phyloP scores from a whole-genome alignment of 2,797 vertebrate genomes.

The Girardinus metallicus region DNA sequence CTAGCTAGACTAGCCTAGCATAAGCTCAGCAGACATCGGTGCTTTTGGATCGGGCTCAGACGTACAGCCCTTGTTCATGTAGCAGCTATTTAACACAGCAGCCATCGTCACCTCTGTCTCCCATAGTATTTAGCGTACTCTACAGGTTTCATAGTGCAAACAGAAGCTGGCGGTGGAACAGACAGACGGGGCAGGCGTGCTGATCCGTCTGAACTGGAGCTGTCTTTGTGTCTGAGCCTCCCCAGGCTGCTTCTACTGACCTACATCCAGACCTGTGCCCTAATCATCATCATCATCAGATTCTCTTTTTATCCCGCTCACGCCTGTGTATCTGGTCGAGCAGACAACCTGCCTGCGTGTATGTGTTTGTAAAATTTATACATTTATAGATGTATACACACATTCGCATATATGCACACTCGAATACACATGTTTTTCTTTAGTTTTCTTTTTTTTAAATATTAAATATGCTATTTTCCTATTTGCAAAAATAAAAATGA shows the following conservation, averaged over 20 bases:
- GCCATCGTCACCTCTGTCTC: constrained; percentile 22
- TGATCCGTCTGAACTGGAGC: constrained; percentile 68
- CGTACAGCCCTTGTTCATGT: constrained; percentile 53
- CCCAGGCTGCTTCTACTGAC: constrained; percentile 76
- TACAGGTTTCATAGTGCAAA: constrained; percentile 18
- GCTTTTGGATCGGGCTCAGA: constrained; percentile 43
- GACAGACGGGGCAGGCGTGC: constrained; percentile 63
- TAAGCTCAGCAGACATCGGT: constrained; percentile 35
- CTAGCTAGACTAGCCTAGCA: constrained; percentile 19
- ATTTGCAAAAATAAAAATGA: constrained; percentile 77
- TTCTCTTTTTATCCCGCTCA: constrained; percentile 45
- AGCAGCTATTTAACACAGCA: constrained; percentile 34
- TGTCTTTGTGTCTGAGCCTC: constrained; percentile 73
- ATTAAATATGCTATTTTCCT: constrained; percentile 84
- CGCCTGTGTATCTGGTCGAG: constrained; percentile 55
- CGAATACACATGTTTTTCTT: constrained; percentile 49
- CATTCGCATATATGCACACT: constrained; percentile 25
- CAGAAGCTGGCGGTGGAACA: constrained; percentile 28
- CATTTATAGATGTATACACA: background rate
- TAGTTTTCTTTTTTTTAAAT: constrained; percentile 69
- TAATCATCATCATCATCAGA: constrained; percentile 35
- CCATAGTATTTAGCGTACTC: constrained; percentile 18
- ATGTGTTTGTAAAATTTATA: background rate
- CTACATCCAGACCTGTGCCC: constrained; percentile 70
- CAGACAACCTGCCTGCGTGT: constrained; percentile 6